Base-by-base conservation (phyloP, 2,113 vertebrate species). In the Halcyon malimbica region DNA sequence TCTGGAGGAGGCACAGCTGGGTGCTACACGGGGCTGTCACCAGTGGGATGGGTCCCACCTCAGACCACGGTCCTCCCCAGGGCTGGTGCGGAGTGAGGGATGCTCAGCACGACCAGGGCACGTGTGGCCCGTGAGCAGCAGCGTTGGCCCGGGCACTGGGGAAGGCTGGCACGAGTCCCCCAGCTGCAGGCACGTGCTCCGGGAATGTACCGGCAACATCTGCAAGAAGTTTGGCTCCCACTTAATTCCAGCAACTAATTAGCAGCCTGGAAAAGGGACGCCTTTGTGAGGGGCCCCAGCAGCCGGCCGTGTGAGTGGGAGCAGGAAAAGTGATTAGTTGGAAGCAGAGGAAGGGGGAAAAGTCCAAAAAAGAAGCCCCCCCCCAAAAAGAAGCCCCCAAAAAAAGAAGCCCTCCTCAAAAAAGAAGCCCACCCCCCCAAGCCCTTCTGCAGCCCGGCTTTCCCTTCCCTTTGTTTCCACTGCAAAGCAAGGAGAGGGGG, bases 161-260 rank as follows among this genome's bases (percentile, higher is more conserved):
- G 71, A 10, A 10, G 62, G 20, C 21, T 85, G 83, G 39, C 73
- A 71, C 9, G 15, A 37, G 83, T 26, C 25, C 37, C n/a, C 37
- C 8, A 1, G 5, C 70, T 44, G 39, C 75, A 16, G 75, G 41
- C 83, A 5, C 39, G 56, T 29, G 89, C 65, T 69, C 31, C 9
- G 12, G 70, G 79, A 5, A 77, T 15, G 21, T 3, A 33, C 65
- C 26, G 33, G 31, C 84, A 80, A 59, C 91, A 73, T 83, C 79
- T 91, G 85, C 76, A 20, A 51, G 77, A 85, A 95, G 67, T 86
- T 89, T 87, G 91, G 80, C 77, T 90, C 73, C 89, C 7, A 29
- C 76, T 94, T 96, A 83, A 94, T 95, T 95, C 90, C 89, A 80
- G 76, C 71, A 1, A 6, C 51, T 95, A 89, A 93, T 87, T 89